Percentiles rank a stretch among this genome's conserved stretches.
phyloP scores from a whole-genome alignment of 2,113 vertebrate species.

The Aspiorhynchus laticeps region DNA sequence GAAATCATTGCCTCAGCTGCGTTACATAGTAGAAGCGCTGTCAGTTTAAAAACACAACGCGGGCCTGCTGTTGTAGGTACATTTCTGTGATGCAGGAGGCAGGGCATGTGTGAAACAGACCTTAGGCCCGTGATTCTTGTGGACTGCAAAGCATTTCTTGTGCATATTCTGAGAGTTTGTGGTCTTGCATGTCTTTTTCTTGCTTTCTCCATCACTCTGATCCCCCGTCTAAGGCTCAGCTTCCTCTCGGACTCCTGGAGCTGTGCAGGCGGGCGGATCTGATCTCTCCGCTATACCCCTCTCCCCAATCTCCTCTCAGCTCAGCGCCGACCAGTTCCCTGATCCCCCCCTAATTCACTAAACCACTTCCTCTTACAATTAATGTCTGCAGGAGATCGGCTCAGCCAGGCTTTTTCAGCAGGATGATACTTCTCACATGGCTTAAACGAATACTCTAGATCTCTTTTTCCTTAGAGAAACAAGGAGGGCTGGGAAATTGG shows the following conservation, averaged over 20 bases:
- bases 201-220: background rate
- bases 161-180: background rate
- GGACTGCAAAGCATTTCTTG: background rate
- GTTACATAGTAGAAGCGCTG: background rate
- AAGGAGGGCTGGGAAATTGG: background rate
- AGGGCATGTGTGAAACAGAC: background rate
- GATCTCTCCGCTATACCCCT: slow-evolving; percentile 12
- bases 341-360: slow-evolving; percentile 42
- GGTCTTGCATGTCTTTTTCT: background rate
- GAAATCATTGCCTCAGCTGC: background rate
- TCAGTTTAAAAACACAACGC: background rate
- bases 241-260: background rate
- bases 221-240: slow-evolving; percentile 1
- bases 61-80: background rate
- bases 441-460: slow-evolving; percentile 11
- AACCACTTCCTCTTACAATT: slow-evolving; percentile 43
- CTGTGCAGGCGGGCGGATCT: background rate
- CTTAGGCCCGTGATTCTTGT: background rate
- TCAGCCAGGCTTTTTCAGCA: slow-evolving; percentile 26
- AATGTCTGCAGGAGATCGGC: slow-evolving; percentile 33
- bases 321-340: slow-evolving; percentile 22
- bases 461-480: background rate
- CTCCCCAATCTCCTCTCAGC: slow-evolving; percentile 14
- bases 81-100: background rate
- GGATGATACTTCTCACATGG: slow-evolving; percentile 40